A percentile compares a stretch with the other conserved stretches of the same genome.
These are phyloP conservation scores for Ammodramus savannarum DNA, from an alignment of 2,113 vertebrate genomes.

Conservation along the genomic window DNA sequence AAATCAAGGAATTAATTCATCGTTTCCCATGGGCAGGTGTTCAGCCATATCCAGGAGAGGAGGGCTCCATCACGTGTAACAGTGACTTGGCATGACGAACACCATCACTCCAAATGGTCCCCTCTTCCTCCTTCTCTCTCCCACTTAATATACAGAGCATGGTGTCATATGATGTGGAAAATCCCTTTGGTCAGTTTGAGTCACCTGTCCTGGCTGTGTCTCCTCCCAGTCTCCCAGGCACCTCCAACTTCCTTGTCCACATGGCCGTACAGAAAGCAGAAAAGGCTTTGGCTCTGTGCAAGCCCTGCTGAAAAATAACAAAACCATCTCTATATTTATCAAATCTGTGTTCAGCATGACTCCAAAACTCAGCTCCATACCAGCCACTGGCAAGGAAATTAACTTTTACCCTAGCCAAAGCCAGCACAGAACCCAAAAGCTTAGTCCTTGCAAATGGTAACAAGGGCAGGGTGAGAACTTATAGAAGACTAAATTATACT, in stretches of 20 bases:
- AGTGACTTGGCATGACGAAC: not conserved
- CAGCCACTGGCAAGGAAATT: not conserved
- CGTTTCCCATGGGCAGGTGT: not conserved
- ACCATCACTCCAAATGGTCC: not conserved
- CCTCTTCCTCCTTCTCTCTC: not conserved
- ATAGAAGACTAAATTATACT: not conserved
- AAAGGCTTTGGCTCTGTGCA: not conserved
- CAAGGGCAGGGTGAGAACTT: not conserved
- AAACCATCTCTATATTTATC: not conserved
- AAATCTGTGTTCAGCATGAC: not conserved
- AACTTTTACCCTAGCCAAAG: not conserved
- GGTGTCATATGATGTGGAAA: not conserved
- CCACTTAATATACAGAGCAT: not conserved
- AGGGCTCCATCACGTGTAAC: rapidly evolving
- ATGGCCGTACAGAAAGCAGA: not conserved
- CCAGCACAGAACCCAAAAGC: not conserved
- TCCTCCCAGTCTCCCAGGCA: not conserved
- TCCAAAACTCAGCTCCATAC: not conserved
- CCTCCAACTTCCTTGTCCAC: too few relatives aligned
- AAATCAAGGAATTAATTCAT: not conserved
- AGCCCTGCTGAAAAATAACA: not conserved
- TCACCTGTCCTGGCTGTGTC: not conserved
- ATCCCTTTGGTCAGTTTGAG: not conserved
- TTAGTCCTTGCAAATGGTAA: not conserved
- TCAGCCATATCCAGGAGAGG: not conserved